Evolutionary conservation across 2,888 invertebrate species (phyloP).

Genomic region (Priocnemis perturbator): DNA sequence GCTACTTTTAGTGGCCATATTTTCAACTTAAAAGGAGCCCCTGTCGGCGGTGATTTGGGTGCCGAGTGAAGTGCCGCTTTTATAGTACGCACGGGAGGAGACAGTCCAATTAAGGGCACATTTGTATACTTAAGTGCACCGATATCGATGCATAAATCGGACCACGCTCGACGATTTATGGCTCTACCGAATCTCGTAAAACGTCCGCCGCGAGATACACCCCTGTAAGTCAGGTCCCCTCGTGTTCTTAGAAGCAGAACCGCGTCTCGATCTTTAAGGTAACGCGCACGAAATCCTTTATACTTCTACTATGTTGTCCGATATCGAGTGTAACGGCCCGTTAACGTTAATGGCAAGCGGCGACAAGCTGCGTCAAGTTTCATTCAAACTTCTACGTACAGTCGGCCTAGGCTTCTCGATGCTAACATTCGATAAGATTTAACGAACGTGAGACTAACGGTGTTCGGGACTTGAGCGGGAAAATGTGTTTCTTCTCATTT

Average conservation of each 20-base stretch:
- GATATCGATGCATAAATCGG: slow-evolving; percentile 67
- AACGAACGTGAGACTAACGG: too few relatives aligned
- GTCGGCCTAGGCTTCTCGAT: too few relatives aligned
- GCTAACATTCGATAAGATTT: too few relatives aligned
- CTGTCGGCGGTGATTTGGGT: slow-evolving; percentile 57
- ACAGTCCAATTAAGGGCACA: slow-evolving; percentile 69
- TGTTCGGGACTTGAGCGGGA: too few relatives aligned
- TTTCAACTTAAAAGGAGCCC: slow-evolving; percentile 53
- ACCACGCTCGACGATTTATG: slow-evolving; percentile 61
- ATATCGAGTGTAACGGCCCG: slow-evolving; percentile 8
- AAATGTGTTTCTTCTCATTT: too few relatives aligned
- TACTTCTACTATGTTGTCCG: not conserved
- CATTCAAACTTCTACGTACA: not conserved
- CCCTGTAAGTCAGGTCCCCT: not conserved
- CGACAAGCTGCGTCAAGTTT: too few relatives aligned
- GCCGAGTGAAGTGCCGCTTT: slow-evolving; percentile 54
- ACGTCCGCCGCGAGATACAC: slow-evolving; percentile 51
- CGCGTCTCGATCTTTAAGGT: slow-evolving; percentile 5
- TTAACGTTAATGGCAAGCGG: slow-evolving; percentile 9
- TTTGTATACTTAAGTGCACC: slow-evolving; percentile 65
- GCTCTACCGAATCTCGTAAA: slow-evolving; percentile 66
- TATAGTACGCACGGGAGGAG: slow-evolving; percentile 58
- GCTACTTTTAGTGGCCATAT: slow-evolving; percentile 50
- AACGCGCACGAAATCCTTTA: slow-evolving; percentile 12
- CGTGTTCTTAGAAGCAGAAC: slow-evolving; percentile 8